Conservation (phyloP, 1,140 invertebrate species). For the Kradibia gibbosae region DNA sequence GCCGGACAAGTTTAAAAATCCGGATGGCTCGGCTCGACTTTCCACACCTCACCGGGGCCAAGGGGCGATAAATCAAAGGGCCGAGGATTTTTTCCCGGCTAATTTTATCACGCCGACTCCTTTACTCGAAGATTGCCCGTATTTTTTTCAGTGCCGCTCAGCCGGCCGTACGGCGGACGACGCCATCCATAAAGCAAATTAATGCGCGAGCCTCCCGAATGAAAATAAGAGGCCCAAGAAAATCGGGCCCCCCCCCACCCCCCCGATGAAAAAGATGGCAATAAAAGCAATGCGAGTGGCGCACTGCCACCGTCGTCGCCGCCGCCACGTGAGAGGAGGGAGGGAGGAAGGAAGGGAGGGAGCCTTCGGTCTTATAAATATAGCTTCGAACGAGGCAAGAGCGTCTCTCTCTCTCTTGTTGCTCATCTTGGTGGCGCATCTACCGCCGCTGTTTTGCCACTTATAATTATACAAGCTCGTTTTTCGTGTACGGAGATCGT, state of each 20-base stretch:
- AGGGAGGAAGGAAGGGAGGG: conserved; percentile 12
- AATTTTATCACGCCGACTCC: conserved; percentile 18
- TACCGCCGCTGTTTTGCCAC: conserved; percentile 60
- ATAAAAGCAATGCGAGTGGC: conserved; percentile 35
- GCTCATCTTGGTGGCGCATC: not conserved
- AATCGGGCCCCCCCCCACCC: conserved; percentile 31
- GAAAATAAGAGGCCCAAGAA: conserved; percentile 5
- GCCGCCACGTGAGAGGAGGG: conserved; percentile 1
- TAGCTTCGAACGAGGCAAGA: not conserved
- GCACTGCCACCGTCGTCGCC: not conserved
- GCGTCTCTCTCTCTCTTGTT: not conserved
- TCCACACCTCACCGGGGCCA: too few relatives aligned
- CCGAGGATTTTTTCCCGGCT: conserved; percentile 9
- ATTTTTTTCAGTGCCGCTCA: conserved; percentile 31
- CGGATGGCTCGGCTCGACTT: too few relatives aligned
- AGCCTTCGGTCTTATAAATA: not conserved
- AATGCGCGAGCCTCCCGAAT: conserved; percentile 33
- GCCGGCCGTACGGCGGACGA: too few relatives aligned
- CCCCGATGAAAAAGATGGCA: conserved; percentile 37
- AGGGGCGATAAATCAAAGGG: conserved; percentile 34
- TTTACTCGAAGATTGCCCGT: conserved; percentile 35
- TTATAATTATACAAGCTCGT: conserved; percentile 68
- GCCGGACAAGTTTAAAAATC: too few relatives aligned
- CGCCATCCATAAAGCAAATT: conserved; percentile 49
- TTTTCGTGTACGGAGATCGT: conserved; percentile 59